Percentiles rank a stretch among this genome's conserved stretches.
Conservation (phyloP, 2,888 invertebrate genomes). For the Agrochola macilenta region DNA sequence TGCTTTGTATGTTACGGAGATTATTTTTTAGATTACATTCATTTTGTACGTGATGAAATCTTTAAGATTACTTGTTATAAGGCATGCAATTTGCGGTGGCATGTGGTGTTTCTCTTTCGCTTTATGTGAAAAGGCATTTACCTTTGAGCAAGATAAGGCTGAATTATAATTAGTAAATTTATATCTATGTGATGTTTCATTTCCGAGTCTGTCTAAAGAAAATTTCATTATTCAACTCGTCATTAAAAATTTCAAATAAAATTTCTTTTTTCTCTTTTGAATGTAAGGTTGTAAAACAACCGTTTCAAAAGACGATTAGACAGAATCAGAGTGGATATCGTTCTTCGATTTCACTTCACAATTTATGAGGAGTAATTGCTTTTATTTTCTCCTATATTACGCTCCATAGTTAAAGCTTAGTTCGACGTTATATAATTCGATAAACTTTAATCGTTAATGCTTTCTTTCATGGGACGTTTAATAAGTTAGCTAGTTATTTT, state of each 20-base stretch:
- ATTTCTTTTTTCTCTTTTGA: constrained; percentile 20
- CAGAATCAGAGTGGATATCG: constrained; percentile 36
- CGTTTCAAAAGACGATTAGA: constrained; percentile 25
- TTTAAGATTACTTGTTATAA: constrained; percentile 44
- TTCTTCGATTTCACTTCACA: constrained; percentile 64
- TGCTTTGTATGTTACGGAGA: constrained; percentile 29
- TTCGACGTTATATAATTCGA: constrained; percentile 57
- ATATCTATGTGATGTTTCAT: neutral
- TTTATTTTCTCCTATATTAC: constrained; percentile 64
- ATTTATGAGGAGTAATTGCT: constrained; percentile 60
- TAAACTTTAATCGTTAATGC: constrained; percentile 44
- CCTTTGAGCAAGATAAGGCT: neutral
- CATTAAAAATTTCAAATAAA: neutral
- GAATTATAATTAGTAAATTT: no score
- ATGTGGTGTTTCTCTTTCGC: constrained; percentile 28
- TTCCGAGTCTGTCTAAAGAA: neutral
- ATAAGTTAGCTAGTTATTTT: constrained; percentile 38
- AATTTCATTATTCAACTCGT: constrained; percentile 4
- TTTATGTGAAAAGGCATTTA: constrained; percentile 13
- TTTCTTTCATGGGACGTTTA: constrained; percentile 51
- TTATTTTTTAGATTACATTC: constrained; percentile 50
- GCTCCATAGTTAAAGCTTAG: constrained; percentile 44
- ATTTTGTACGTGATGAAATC: constrained; percentile 54
- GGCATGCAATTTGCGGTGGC: constrained; percentile 25
- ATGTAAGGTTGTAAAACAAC: constrained; percentile 18